Evolutionary conservation across 53 echinoderm and acorn worm species (phyloP), one percentile per base, ranked within the genome.

Genomic region (Astropecten irregularis): DNA sequence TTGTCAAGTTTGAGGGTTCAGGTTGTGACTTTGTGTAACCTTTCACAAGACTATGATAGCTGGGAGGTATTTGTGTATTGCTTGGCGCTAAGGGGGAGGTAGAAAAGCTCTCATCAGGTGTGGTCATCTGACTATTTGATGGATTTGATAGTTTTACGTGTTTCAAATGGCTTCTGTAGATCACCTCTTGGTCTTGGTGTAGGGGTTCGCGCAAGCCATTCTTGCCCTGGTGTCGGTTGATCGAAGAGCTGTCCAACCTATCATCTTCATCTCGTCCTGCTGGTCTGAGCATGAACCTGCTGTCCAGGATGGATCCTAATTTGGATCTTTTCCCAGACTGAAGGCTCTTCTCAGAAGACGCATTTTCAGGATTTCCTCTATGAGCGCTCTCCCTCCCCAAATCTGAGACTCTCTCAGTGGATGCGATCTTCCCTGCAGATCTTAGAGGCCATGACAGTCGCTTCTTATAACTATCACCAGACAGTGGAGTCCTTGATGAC

Each of bases 371-470:
- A 32, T n/a, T 32, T 18, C 28, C 53, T 34, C 36, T 38, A 32
- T 38, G 35, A 8, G 29, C 1, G 21, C 31, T 35, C 33, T 34
- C 40, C 5, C 40, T 20, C 35, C 40, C 74, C 38, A n/a, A 42
- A 19, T 60, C 15, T 11, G 34, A 22, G 50, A 48, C 10, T 22
- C 22, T 71, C 19, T 51, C 71, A 13, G 19, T 51, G 32, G 20
- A 50, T 18, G 13, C 16, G 1, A 18, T 71, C 18, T 49, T 71
- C 0, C 71, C 32, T 16, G 52, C 7, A 1, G 69, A 58, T 3
- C 20, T 16, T 2, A 39, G 62, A 11, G 79, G 79, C 79, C 79
- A 79, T 18, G 79, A 79, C 8, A 79, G 79, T 31, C 79, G 44
- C 40, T 79, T 79, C 10, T 44, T 14, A 62, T 33, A 9, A 9